Evolutionary conservation across 2,888 invertebrate genomes (phyloP), one percentile per base, ranked within the genome.

Genomic region (Rutpela maculata): DNA sequence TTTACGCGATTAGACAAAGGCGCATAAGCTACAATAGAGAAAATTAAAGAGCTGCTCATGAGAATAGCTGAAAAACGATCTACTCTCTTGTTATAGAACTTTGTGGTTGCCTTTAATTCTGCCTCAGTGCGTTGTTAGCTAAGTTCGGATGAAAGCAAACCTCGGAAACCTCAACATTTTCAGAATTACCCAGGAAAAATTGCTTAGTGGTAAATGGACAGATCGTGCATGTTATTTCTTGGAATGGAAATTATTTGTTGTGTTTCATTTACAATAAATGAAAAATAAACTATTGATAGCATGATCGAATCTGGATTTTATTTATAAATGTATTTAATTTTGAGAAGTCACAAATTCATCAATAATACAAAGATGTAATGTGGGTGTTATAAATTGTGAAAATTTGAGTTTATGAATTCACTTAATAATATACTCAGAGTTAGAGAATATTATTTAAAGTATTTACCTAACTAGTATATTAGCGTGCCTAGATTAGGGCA

Each of bases 111-210:
- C 75, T 77, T 78, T 75, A 78, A 80, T 80, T 80, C 78, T 68
- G 77, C 78, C 63, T 74, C 70, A 73, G 73, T 80, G 78, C 78
- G 72, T 75, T 77, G 80, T 78, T 80, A 76, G 80, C 77, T 80
- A 78, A 78, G 80, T 80, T 80, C 75, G 57, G 75, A 80, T 80
- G 80, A 78, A 77, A 80, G 78, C 78, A 80, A 76, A 80, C 77
- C 80, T 63, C 75, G 74, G 63, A 74, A 75, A 76, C 80, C 80
- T 55, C 74, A 78, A 76, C 77, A 76, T 78, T 80, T 80, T 76
- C 75, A 62, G 75, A 59, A 79, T 63, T 72, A 50, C 31, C 63
- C 55, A 26, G 55, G 17, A 72, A 72, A 72, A 72, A 72, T 72
- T 63, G 17, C 6, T 4, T 50, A 50, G 50, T 50, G 43, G 50